Evolutionary conservation across 2,113 vertebrate species (phyloP).

Genomic region (Eleginops maclovinus): DNA sequence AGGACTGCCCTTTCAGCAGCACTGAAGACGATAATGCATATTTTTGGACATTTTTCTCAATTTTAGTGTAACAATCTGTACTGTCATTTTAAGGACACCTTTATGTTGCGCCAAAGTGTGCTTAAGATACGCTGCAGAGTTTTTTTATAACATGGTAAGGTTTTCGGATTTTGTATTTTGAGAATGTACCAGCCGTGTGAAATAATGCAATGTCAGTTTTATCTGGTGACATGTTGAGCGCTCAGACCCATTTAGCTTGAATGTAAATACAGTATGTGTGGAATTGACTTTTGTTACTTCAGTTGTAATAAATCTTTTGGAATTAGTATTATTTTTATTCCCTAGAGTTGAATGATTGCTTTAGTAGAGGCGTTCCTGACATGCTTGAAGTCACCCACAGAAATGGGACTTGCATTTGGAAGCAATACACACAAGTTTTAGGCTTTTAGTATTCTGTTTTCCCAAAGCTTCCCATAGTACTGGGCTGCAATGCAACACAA

Average conservation of each 20-base stretch:
- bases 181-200: conserved; percentile 70
- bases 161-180: conserved; percentile 45
- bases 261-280: conserved; percentile 60
- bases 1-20: conserved; percentile 15
- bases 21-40: conserved; percentile 20
- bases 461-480: neutral
- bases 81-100: conserved; percentile 30
- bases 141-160: conserved; percentile 43
- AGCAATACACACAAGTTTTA: neutral
- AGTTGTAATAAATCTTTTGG: neutral
- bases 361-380: conserved; percentile 15
- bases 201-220: conserved; percentile 65
- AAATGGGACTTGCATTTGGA: neutral
- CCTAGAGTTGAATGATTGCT: conserved; percentile 21
- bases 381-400: conserved; percentile 34
- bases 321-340: neutral
- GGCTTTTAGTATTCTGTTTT: neutral
- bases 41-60: conserved; percentile 40
- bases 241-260: conserved; percentile 51
- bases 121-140: conserved; percentile 38
- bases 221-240: conserved; percentile 41
- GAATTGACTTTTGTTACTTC: conserved; percentile 19
- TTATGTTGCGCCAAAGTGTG: conserved; percentile 26
- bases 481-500: neutral
- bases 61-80: conserved; percentile 3